Evolutionary conservation across 2,797 vertebrate genomes (phyloP), one percentile per base, ranked within the genome.

Genomic region (Apogon talboti): DNA sequence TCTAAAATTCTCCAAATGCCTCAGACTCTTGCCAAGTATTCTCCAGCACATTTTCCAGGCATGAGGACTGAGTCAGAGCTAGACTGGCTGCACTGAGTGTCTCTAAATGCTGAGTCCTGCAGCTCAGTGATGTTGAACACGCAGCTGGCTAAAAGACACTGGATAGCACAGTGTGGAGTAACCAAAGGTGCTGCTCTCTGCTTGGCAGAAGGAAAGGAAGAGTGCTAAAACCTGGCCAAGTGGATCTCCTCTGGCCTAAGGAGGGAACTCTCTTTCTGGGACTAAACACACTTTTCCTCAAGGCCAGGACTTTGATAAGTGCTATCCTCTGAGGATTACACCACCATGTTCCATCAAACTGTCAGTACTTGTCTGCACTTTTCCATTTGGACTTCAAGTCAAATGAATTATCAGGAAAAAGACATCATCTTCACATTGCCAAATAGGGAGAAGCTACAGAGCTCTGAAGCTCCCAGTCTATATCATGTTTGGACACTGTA

Each of bases 401-500:
- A 71, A 81, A 82, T 82, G 65, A 82, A 82, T 87, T 70, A 90
- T 85, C 85, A 88, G 87, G 82, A 90, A 91, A 47, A 90, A 89
- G 45, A 89, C 56, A 78, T 85, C 67, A 76, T 83, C 84, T 80
- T 76, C 87, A 83, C 59, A 83, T 87, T 84, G 78, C 85, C 86
- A 90, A 84, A 87, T 57, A 78, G 59, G 71, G 82, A 83, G 83
- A 90, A 79, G 87, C 63, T 79, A 72, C 30, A 71, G 83, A 82
- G 82, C 80, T 74, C 47, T 65, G 63, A 87, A 80, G 78, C 85
- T 87, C 76, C 88, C 70, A 69, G 54, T 86, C 76, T 79, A 74
- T 89, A 84, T 81, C 62, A 85, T 64, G 84, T 87, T 84, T 91
- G 93, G 92, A 91, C 93, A 94, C 92, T 94, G 93, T 93, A 94